Evolutionary conservation across 2,797 vertebrate species (phyloP).

Genomic region (Petrocephalus schoutedeni): DNA sequence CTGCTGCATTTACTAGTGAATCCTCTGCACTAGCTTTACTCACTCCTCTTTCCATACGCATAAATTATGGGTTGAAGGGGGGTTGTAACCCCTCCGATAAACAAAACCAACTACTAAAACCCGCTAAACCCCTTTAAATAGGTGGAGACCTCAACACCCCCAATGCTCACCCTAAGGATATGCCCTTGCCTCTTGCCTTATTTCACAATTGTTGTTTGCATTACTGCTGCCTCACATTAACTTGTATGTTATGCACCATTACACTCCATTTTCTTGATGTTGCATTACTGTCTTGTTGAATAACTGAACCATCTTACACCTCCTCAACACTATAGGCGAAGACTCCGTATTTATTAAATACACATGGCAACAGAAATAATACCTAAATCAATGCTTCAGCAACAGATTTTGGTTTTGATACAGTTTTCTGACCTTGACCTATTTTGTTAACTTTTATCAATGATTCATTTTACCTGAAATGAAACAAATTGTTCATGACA

Average conservation of each 20-base stretch:
- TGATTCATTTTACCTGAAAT: not conserved
- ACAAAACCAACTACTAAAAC: too few species aligned
- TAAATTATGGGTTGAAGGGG: too few species aligned
- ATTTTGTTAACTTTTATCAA: not conserved
- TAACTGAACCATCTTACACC: not conserved
- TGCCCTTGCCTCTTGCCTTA: not conserved
- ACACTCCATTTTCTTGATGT: not conserved
- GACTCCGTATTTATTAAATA: not conserved
- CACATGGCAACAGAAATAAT: not conserved
- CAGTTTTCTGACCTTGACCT: not conserved
- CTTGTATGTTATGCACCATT: not conserved
- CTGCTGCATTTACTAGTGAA: not conserved
- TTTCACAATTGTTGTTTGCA: not conserved
- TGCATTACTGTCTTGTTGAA: not conserved
- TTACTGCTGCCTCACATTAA: not conserved
- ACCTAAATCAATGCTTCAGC: not conserved
- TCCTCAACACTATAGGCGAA: not conserved
- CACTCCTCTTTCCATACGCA: not conserved
- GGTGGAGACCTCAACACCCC: too few species aligned
- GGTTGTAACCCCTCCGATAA: too few species aligned
- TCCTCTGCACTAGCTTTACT: not conserved
- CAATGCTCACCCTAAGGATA: too few species aligned
- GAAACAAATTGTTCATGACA: not conserved
- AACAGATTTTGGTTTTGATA: not conserved
- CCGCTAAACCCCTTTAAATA: too few species aligned